Conservation (phyloP, 2,888 invertebrate genomes). For the Sinopyrophorus schimmeli region DNA sequence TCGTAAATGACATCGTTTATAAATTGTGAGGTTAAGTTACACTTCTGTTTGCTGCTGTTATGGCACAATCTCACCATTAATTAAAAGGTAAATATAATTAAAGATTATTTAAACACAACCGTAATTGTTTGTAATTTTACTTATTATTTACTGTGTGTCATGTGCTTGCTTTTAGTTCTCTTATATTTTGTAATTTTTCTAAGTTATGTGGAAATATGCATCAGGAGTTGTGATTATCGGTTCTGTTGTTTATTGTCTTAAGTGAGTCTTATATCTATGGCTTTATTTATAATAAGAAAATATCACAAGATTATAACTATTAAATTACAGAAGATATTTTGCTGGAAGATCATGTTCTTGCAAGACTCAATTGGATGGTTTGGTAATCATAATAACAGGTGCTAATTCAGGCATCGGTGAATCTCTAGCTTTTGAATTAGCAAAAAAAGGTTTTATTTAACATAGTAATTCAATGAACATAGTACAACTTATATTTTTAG, state of each 20-base stretch:
- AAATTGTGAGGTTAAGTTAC: no score
- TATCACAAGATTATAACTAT: no score
- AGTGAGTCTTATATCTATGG: constrained; percentile 44
- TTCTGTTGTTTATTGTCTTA: constrained; percentile 47
- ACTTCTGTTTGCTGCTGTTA: no score
- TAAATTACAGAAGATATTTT: constrained; percentile 50
- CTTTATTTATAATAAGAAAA: no score
- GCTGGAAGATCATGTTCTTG: constrained; percentile 51
- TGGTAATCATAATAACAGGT: constrained; percentile 62
- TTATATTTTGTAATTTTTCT: constrained; percentile 7
- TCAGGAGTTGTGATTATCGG: constrained; percentile 46
- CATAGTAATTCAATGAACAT: neutral
- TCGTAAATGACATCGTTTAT: no score
- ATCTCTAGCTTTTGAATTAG: constrained; percentile 59
- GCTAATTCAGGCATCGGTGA: constrained; percentile 65
- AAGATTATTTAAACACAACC: no score
- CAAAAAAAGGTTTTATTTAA: constrained; percentile 52
- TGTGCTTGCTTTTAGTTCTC: no score
- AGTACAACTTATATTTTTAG: constrained; percentile 38
- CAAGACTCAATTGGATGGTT: constrained; percentile 49
- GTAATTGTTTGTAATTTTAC: no score
- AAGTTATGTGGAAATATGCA: constrained; percentile 50
- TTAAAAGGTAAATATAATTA: no score
- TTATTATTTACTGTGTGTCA: no score
- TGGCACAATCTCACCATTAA: no score